Base-by-base conservation (phyloP, 2,113 vertebrate species). In the Hystrix cristata region DNA sequence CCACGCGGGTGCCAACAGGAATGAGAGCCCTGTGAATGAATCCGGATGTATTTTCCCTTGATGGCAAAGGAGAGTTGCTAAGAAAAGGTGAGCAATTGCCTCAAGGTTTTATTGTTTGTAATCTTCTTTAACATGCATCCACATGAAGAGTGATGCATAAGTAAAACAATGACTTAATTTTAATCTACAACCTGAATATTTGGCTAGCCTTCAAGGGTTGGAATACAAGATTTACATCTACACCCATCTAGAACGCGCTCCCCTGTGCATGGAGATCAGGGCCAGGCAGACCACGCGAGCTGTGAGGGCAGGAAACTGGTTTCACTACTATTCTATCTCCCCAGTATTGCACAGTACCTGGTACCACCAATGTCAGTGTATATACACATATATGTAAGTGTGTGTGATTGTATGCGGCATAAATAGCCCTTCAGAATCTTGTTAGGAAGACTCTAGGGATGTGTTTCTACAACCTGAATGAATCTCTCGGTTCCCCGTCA, bases 21-120 rank as follows among this genome's bases (percentile, higher is more conserved):
- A 90, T 43, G 88, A 95, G 76, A n/a, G 94, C 93, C 90, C 57
- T 6, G 2, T 78, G 67, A 97, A 67, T 31, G 74, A 95, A 51
- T 78, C 90, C 87, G 72, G 65, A 89, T 55, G 62, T 81, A 18
- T 4, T 90, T 65, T 46, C 74, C 65, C 71, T 94, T 55, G 48
- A 59, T 38, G 31, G 59, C 27, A 74, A 93, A 89, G 31, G 46
- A 65, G 55, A 89, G 27, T 53, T 67, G 31, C 43, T 86, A 82
- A 90, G 60, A 87, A 94, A 95, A 80, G 29, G 31, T 11, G 18
- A 94, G 34, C 4, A 14, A 6, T 65, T 48, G 59, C 38, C 91
- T 92, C 53, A 82, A 67, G 65, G n/a, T 79, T 91, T 96, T 51
- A 83, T n/a, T 65, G 55, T 60, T 90, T 89, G n/a, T 79, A 43